Evolutionary conservation across 2,888 invertebrate species (phyloP).

Genomic region (Hesperia comma): DNA sequence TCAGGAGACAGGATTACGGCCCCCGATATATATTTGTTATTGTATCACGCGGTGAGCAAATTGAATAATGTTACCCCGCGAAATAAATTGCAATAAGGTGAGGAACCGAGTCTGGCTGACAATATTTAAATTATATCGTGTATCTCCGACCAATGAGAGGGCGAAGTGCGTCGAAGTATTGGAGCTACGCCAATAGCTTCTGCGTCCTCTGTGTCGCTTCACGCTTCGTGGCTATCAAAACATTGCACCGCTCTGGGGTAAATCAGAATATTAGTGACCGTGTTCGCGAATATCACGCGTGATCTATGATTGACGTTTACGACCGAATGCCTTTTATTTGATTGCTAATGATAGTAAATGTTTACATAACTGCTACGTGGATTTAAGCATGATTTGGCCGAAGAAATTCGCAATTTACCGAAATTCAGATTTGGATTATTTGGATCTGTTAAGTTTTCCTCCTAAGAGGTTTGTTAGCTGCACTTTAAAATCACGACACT

Average conservation of each 20-base stretch:
- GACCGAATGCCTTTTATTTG: not conserved
- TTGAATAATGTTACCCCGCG: conserved; percentile 74
- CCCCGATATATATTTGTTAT: conserved; percentile 71
- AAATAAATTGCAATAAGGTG: conserved; percentile 79
- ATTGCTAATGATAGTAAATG: not conserved
- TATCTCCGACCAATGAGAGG: conserved; percentile 68
- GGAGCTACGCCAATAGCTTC: conserved; percentile 60
- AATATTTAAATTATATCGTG: conserved; percentile 81
- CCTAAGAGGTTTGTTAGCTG: too few relatives aligned
- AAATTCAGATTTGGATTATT: too few relatives aligned
- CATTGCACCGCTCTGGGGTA: conserved; percentile 50
- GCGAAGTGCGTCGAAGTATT: conserved; percentile 47
- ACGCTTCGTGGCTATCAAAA: conserved; percentile 55
- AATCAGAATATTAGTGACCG: conserved; percentile 44
- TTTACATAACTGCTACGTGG: too few relatives aligned
- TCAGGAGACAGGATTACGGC: conserved; percentile 31
- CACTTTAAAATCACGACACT: too few relatives aligned
- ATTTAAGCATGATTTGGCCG: too few relatives aligned
- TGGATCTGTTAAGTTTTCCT: too few relatives aligned
- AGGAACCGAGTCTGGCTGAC: conserved; percentile 68
- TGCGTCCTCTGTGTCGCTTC: conserved; percentile 63
- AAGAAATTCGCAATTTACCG: too few relatives aligned
- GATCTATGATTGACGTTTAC: not conserved
- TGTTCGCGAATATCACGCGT: conserved; percentile 13
- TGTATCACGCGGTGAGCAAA: conserved; percentile 65